These are phyloP conservation scores for Cyphomyrmex costatus DNA, from an alignment of 1,140 invertebrate genomes.

Conservation along the genomic window DNA sequence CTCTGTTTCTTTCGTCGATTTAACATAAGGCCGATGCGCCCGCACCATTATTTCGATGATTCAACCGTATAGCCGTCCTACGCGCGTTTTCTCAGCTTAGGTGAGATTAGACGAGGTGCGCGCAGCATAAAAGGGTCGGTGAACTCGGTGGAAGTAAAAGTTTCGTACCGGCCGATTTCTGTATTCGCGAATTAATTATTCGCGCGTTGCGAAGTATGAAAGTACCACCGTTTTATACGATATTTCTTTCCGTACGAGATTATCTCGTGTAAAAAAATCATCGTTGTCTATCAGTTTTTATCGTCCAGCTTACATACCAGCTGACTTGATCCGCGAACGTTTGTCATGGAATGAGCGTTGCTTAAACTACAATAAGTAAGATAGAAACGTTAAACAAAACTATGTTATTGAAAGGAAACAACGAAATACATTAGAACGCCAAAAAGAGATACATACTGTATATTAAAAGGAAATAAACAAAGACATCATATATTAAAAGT, in stretches of 20 bases:
- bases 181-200: conserved; percentile 55
- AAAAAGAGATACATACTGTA: background rate
- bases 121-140: conserved; percentile 27
- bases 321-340: background rate
- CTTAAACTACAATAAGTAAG: background rate
- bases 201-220: conserved; percentile 12
- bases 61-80: conserved; percentile 45
- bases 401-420: background rate
- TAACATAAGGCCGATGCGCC: conserved; percentile 26
- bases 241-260: conserved; percentile 22
- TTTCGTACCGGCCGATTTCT: conserved; percentile 22
- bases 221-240: no score
- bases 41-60: conserved; percentile 47
- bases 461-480: background rate
- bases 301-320: background rate
- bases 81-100: conserved; percentile 28
- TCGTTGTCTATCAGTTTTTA: conserved; percentile 4
- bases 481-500: background rate
- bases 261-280: conserved; percentile 34
- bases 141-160: conserved; percentile 59
- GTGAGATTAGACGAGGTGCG: conserved; percentile 41
- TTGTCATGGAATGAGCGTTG: conserved; percentile 5
- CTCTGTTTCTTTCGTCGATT: background rate
- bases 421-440: background rate
- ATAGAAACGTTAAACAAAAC: background rate